A percentile compares a stretch with the other conserved stretches of the same genome.
These are phyloP conservation scores for Fregetta grallaria DNA, from an alignment of 2,113 vertebrate species.

Conservation along the genomic window DNA sequence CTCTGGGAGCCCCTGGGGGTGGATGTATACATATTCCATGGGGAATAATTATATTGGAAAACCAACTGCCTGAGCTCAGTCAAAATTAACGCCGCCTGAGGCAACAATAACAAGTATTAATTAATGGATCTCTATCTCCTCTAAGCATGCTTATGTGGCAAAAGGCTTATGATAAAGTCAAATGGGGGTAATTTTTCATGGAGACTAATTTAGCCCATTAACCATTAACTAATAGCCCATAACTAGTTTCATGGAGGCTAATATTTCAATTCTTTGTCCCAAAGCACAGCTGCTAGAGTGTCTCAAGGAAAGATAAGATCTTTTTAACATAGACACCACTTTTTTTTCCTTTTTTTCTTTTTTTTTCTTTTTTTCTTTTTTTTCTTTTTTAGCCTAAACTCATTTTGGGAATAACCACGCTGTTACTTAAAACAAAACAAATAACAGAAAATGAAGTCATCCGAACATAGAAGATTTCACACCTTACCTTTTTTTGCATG, in stretches of 20 bases:
- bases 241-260: background rate
- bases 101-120: background rate
- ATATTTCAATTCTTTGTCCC: background rate
- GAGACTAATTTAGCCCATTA: background rate
- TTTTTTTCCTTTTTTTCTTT: too few relatives aligned
- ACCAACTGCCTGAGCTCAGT: background rate
- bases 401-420: accelerated
- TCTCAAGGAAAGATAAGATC: accelerated
- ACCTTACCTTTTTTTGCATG: too few relatives aligned
- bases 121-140: background rate
- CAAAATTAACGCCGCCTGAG: accelerated
- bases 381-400: background rate
- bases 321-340: accelerated
- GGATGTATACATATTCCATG: accelerated
- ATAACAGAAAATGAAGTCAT: too few relatives aligned
- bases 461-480: background rate
- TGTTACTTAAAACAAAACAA: background rate
- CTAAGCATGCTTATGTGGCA: background rate
- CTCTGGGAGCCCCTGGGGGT: background rate
- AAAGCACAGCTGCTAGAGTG: background rate
- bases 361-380: too few relatives aligned
- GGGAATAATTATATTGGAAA: background rate
- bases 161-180: background rate
- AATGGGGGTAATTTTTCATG: background rate
- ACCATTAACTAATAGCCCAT: background rate